phyloP scores from a whole-genome alignment of 1,140 invertebrate genomes.

The Drosophila kohkoa region DNA sequence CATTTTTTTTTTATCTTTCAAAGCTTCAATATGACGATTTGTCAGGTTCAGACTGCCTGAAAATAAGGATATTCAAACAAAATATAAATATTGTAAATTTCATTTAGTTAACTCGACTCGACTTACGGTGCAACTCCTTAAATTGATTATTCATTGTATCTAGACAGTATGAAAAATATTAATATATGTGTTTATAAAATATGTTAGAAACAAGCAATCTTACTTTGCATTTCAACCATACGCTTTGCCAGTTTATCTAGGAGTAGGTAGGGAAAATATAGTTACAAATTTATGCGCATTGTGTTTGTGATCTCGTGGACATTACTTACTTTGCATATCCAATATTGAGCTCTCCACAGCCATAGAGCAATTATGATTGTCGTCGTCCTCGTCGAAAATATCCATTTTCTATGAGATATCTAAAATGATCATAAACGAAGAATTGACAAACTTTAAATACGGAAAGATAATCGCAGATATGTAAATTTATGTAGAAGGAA shows the following conservation, averaged over 20 bases:
- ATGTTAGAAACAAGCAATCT: neutral
- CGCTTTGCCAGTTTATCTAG: neutral
- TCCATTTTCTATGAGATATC: neutral
- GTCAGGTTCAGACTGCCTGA: neutral
- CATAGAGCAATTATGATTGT: neutral
- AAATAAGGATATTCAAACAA: neutral
- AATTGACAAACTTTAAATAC: too few relatives aligned
- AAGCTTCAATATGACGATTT: neutral
- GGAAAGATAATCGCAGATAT: too few relatives aligned
- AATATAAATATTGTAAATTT: neutral
- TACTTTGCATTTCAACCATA: neutral
- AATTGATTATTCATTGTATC: neutral
- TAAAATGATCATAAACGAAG: too few relatives aligned
- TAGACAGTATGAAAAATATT: neutral
- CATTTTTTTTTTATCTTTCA: neutral
- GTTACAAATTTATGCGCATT: neutral
- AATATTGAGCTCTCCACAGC: neutral
- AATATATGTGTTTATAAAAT: too few relatives aligned
- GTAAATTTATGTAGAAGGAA: too few relatives aligned
- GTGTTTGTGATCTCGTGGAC: neutral
- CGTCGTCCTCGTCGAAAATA: neutral
- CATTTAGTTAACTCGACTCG: neutral
- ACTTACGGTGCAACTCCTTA: neutral
- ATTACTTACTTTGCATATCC: constrained; percentile 3
- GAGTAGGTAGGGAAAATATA: neutral